phyloP scores from a whole-genome alignment of 2,113 vertebrate species.

The Grantiella picta region DNA sequence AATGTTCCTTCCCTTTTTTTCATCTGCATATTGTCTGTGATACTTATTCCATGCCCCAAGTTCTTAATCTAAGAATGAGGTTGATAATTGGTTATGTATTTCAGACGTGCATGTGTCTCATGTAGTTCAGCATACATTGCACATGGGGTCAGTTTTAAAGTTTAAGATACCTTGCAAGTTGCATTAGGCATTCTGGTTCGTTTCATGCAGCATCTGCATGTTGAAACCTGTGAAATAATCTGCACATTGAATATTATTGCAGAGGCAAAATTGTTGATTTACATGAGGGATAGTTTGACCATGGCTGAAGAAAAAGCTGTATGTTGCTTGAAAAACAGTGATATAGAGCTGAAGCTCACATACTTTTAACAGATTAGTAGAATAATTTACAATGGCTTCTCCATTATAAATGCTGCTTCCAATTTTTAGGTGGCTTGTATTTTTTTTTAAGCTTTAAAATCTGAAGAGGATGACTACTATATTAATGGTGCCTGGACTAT shows the following conservation, averaged over 20 bases:
- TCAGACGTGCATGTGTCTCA: neutral
- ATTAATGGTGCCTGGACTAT: slow-evolving; percentile 99
- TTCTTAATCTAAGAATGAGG: neutral
- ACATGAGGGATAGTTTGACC: neutral
- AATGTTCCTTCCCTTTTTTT: neutral
- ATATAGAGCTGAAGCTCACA: neutral
- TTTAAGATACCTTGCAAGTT: neutral
- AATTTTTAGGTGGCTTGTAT: slow-evolving; percentile 62
- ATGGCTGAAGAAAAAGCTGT: neutral
- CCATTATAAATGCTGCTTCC: slow-evolving; percentile 57
- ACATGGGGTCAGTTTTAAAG: neutral
- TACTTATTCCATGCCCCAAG: neutral
- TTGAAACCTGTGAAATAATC: neutral
- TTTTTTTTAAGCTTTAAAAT: slow-evolving; percentile 86
- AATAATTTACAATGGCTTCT: slow-evolving; percentile 28
- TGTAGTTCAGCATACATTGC: neutral
- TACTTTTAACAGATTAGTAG: neutral
- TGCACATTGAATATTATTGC: neutral
- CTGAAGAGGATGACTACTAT: slow-evolving; percentile 93
- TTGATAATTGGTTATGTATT: neutral
- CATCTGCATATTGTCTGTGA: neutral
- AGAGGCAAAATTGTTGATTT: neutral
- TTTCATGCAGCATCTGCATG: neutral
- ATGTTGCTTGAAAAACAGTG: neutral
- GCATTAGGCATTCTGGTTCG: neutral